Base-by-base conservation (phyloP, 2,888 invertebrate genomes). In the Dendrolimus pini region DNA sequence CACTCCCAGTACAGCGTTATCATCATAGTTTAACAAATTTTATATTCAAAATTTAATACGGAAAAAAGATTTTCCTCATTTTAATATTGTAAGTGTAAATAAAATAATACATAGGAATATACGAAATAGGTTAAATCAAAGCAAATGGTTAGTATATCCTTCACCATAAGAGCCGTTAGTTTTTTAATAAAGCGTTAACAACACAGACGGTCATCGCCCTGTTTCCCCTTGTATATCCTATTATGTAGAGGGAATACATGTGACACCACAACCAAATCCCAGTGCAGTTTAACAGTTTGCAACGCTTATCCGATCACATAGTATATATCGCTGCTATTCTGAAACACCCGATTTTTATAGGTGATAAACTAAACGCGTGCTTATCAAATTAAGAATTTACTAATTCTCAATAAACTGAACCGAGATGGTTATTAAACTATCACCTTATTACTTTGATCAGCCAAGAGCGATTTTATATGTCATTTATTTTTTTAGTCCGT, bases 281-380 rank as follows among this genome's bases (percentile, higher is more conserved):
- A 69, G 88, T 87, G 87, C 86, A 77, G 80, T 73, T 70, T 70
- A 69, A 74, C 75, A 30, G 30, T 30, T 47, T 47, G 47, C 12
- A 47, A 74, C 87, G 80, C 83, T 88, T 89, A 89, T 88, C 89
- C 85, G 87, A 87, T 75, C 88, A 86, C 83, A 83, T 70, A 76
- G 74, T 72, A 72, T 68, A 66, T 65, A 66, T 75, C 77, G 74
- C 69, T 74, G 73, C 75, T 73, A 75, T 77, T 81, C 72, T 67
- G 70, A 78, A 80, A 77, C 73, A 72, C 69, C 72, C 74, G 30
- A 30, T 6, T 30, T 30, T 30, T 30, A 30, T 30, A 30, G 6
- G 3, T 30, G 3, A 30, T 30, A 30, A 30, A 30, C 30, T 30
- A 30, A 6, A 30, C 30, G 30, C 30, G 30, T 30, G 30, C 3